These are phyloP conservation scores for Platycnemis pennipes DNA, from an alignment of 2,888 invertebrate species.

Conservation along the genomic window DNA sequence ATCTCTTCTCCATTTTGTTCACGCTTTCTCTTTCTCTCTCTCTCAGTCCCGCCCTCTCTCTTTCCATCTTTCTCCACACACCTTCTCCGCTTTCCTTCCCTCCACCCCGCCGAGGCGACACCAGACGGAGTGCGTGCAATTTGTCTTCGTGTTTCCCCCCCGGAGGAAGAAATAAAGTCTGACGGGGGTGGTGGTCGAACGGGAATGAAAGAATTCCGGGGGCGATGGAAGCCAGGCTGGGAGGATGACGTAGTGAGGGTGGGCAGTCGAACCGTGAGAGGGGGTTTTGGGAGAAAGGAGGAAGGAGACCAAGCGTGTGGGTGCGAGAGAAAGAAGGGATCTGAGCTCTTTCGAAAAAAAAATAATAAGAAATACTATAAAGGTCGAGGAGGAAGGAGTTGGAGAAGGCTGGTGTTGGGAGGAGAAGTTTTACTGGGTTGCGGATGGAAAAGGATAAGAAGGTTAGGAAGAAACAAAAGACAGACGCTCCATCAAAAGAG, in stretches of 20 bases:
- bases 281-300: too few relatives aligned
- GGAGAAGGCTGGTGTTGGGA: neutral
- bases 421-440: neutral
- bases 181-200: neutral
- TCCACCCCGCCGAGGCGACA: neutral
- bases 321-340: neutral
- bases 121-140: neutral
- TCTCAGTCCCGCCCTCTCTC: neutral
- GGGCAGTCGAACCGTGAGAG: too few relatives aligned
- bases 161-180: neutral
- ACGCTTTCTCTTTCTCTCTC: too few relatives aligned
- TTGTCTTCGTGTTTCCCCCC: neutral
- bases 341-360: too few relatives aligned
- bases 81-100: neutral
- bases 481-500: neutral
- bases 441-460: neutral
- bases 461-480: neutral
- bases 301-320: neutral
- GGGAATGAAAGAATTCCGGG: too few relatives aligned
- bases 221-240: too few relatives aligned
- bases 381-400: neutral
- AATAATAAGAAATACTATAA: too few relatives aligned
- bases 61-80: neutral
- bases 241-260: too few relatives aligned
- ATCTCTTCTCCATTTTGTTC: too few relatives aligned